Evolutionary conservation across 2,888 invertebrate genomes (phyloP), one percentile per base, ranked within the genome.

Genomic region (Beris morrisii): DNA sequence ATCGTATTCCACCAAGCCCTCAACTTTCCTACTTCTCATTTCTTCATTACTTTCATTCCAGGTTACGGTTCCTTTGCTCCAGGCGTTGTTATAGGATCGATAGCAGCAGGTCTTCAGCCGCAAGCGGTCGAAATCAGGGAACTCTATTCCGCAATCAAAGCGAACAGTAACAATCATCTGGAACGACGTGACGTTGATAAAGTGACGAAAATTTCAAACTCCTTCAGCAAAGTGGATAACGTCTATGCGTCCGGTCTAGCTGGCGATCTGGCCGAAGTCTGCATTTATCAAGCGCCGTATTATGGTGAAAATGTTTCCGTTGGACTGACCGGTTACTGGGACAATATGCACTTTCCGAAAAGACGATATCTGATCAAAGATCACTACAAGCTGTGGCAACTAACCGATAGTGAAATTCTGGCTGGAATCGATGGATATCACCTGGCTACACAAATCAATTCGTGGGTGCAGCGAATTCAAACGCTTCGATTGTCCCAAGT

Each of bases 391-490:
- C 75, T 48, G 78, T 88, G 87, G 83, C 87, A 89, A 71, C 82
- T 87, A 71, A 89, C 88, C 5, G 85, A 87, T 73, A 85, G 88
- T 28, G 88, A 89, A 78, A 83, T 89, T 64, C 75, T 89, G 45
- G 88, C 86, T 45, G 88, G 87, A 43, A 83, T 90, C 55, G 89
- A 90, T 75, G 89, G 89, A 86, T 79, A 73, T 30, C 55, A 65
- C 67, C 75, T 87, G 66, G 82, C 86, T 0, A 81, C 79, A 46
- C 78, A 84, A 72, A 74, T 86, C 13, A 78, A 82, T 12, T 75
- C 75, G 43, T 87, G 87, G 87, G 74, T 82, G 4, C 78, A 81
- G 63, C 79, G 82, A 66, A 77, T 85, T 52, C 78, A 81, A 5
- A 81, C 83, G 22, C 76, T 87, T 28, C 80, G 84, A 12, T 77